phyloP scores from a whole-genome alignment of 2,797 vertebrate genomes.

The Crocidura indochinensis region DNA sequence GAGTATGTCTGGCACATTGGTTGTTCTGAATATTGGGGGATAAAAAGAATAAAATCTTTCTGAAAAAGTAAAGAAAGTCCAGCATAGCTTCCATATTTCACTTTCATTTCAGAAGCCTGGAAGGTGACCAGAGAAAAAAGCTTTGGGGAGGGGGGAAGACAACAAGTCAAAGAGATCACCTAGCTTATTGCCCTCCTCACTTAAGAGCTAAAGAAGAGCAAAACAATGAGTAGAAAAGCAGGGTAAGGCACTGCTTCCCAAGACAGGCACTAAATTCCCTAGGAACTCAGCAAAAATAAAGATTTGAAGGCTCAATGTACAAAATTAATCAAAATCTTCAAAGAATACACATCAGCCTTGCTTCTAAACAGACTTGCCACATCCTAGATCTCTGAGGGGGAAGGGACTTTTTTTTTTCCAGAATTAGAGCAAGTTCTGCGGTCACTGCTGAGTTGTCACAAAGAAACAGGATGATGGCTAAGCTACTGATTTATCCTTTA shows the following conservation, averaged over 20 bases:
- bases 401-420: neutral
- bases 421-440: neutral
- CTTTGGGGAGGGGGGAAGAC: neutral
- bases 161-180: neutral
- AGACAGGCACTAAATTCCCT: neutral
- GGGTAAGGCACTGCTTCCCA: neutral
- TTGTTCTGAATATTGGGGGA: neutral
- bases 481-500: constrained; percentile 28
- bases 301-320: neutral
- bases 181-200: neutral
- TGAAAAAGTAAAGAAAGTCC: neutral
- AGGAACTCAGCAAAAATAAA: neutral
- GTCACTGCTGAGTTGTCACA: neutral
- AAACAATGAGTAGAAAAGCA: neutral
- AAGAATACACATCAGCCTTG: neutral
- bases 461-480: neutral
- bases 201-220: neutral
- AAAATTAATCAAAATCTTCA: neutral
- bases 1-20: neutral
- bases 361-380: neutral
- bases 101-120: neutral
- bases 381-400: neutral
- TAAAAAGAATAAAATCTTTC: neutral
- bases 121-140: neutral
- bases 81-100: neutral